Evolutionary conservation across 2,888 invertebrate species (phyloP).

Genomic region (Hydrotaea diabolus): DNA sequence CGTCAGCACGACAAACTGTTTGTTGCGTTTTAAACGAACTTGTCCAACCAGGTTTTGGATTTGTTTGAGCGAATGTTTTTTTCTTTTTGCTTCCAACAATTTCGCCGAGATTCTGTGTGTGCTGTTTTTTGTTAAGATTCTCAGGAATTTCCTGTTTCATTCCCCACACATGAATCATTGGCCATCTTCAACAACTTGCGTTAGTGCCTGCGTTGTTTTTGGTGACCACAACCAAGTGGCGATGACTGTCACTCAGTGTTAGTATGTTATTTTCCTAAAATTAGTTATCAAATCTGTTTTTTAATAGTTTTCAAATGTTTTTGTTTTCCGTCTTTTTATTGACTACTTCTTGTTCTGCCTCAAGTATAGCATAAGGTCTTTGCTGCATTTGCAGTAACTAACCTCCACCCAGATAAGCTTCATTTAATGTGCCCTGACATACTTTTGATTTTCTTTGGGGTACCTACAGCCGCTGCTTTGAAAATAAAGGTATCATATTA

Average conservation of each 20-base stretch:
- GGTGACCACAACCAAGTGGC: neutral
- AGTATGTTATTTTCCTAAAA: neutral
- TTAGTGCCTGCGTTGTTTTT: too few relatives aligned
- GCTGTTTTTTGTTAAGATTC: constrained; percentile 5
- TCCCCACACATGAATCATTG: constrained; percentile 4
- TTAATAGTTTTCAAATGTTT: neutral
- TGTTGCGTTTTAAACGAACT: constrained; percentile 1
- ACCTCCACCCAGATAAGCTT: constrained; percentile 51
- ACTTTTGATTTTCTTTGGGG: constrained; percentile 24
- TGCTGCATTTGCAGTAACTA: neutral
- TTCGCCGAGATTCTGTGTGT: neutral
- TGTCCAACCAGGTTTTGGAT: neutral
- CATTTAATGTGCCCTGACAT: constrained; percentile 54
- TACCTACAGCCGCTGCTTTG: neutral
- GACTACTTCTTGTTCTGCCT: neutral
- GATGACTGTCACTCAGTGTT: neutral
- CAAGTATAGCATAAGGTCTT: too few relatives aligned
- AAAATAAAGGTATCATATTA: neutral
- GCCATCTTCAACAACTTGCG: neutral
- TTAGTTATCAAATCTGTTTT: constrained; percentile 1
- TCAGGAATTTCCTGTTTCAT: constrained; percentile 33
- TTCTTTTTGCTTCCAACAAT: neutral
- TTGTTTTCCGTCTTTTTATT: neutral
- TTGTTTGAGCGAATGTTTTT: neutral
- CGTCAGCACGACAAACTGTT: neutral